Conservation (phyloP, 2,888 invertebrate genomes). For the Drosophila melanosoma region DNA sequence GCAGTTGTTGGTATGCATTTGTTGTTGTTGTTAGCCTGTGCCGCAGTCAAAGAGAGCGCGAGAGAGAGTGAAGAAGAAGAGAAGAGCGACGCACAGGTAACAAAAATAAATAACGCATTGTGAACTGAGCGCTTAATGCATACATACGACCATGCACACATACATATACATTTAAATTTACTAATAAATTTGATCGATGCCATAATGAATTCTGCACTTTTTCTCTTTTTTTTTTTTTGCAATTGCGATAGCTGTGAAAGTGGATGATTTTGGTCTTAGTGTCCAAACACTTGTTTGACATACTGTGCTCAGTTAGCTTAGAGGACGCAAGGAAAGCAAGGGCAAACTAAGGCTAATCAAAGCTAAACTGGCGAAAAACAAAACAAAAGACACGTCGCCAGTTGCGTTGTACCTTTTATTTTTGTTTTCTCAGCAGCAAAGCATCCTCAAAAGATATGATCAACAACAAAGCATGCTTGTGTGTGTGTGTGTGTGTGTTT, state of each 20-base stretch:
- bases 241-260: neutral
- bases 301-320: neutral
- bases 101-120: slow-evolving; percentile 69
- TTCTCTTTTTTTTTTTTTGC: slow-evolving; percentile 2
- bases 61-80: slow-evolving; percentile 7
- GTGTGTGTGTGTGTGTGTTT: slow-evolving; percentile 16
- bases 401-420: slow-evolving; percentile 15
- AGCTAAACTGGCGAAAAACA: slow-evolving; percentile 49
- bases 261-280: neutral
- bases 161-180: neutral
- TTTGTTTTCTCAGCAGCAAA: slow-evolving; percentile 20
- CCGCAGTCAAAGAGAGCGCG: slow-evolving; percentile 6
- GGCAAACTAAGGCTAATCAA: slow-evolving; percentile 30
- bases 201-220: slow-evolving; percentile 2
- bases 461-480: slow-evolving; percentile 28
- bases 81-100: slow-evolving; percentile 60
- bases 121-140: slow-evolving; percentile 32
- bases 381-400: slow-evolving; percentile 44
- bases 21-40: slow-evolving; percentile 8
- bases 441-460: slow-evolving; percentile 61
- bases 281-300: neutral
- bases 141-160: slow-evolving; percentile 19
- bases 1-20: neutral
- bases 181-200: slow-evolving; percentile 9
- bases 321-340: slow-evolving; percentile 14